These are phyloP conservation scores for Garrulus glandarius DNA, from an alignment of 2,797 vertebrate species.

Conservation along the genomic window DNA sequence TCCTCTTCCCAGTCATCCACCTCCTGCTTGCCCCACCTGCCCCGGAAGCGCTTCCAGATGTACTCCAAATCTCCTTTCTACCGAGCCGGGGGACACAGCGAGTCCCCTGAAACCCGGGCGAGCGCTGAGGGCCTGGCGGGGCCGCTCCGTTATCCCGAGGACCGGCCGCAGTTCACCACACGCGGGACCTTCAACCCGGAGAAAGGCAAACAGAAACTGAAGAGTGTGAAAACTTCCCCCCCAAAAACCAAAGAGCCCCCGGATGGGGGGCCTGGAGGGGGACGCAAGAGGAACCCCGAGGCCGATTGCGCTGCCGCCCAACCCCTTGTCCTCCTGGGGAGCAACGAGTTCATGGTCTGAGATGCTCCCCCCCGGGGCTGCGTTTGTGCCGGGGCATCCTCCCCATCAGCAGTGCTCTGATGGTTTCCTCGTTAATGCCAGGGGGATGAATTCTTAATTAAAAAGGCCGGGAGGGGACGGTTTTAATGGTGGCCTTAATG, in stretches of 20 bases:
- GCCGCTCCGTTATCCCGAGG: conserved; percentile 74
- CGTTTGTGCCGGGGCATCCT: accelerated
- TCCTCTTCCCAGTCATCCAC: conserved; percentile 80
- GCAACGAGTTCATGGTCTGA: conserved; percentile 98
- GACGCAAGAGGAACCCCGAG: conserved; percentile 76
- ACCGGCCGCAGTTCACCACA: conserved; percentile 88
- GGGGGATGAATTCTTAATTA: neutral
- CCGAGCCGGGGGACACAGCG: conserved; percentile 67
- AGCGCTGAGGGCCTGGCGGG: conserved; percentile 65
- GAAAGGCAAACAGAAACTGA: conserved; percentile 93
- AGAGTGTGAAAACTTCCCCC: conserved; percentile 83
- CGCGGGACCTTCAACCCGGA: conserved; percentile 93
- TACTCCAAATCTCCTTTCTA: conserved; percentile 91
- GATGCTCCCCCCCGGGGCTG: neutral
- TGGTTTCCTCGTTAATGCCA: neutral
- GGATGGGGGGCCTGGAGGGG: conserved; percentile 66
- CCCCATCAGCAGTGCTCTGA: neutral
- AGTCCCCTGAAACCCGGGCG: neutral
- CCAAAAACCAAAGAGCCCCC: conserved; percentile 83
- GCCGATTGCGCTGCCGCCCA: conserved; percentile 75
- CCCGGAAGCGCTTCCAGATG: conserved; percentile 84
- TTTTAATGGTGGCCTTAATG: conserved; percentile 66
- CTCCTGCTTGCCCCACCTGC: conserved; percentile 82
- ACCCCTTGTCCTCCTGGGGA: conserved; percentile 87
- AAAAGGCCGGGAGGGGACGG: neutral